Evolutionary conservation across 2,113 vertebrate species (phyloP), one percentile per base, ranked within the genome.

Genomic region (Morone chrysops): DNA sequence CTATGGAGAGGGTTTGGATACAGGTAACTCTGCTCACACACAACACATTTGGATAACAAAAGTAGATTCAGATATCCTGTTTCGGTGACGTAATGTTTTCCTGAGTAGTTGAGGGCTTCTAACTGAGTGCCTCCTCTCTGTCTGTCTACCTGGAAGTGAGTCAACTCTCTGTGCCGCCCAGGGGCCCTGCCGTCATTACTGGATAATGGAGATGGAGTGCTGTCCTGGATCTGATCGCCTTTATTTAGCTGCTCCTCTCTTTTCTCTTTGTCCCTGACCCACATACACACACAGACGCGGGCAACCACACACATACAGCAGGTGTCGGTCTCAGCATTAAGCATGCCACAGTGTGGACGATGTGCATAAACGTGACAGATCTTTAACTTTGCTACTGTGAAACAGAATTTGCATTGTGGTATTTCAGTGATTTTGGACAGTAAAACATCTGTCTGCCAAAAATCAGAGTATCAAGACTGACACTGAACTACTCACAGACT

Each of bases 161-260:
- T 68, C 65, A 50, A 16, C 61, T 66, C 17, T 17, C 41, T 13
- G 47, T 51, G 45, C 18, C 0, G 14, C 87, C 41, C 68, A n/a
- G 41, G 51, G 80, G 67, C 72, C 14, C 75, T 12, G 20, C 59
- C 70, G 72, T 84, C 71, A 83, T 89, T 79, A 80, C 51, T 8
- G 14, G 81, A 79, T 43, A 76, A 82, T 86, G 47, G 84, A 89
- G 73, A 61, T 68, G 61, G 69, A 86, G 70, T 40, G 7, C n/a
- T 67, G 90, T 74, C 87, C 93, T 85, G 78, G 83, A 86, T 95
- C 75, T 81, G 69, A 77, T 38, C 6, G 53, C 7, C 90, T 91
- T 88, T 89, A 85, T 89, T 89, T 94, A 94, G 92, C 81, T 83
- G 83, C 70, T 76, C 41, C 63, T 74, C 66, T 79, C 25, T 22